Evolutionary conservation across 2,797 vertebrate genomes (phyloP), one percentile per base, ranked within the genome.

Genomic region (Characodon lateralis): DNA sequence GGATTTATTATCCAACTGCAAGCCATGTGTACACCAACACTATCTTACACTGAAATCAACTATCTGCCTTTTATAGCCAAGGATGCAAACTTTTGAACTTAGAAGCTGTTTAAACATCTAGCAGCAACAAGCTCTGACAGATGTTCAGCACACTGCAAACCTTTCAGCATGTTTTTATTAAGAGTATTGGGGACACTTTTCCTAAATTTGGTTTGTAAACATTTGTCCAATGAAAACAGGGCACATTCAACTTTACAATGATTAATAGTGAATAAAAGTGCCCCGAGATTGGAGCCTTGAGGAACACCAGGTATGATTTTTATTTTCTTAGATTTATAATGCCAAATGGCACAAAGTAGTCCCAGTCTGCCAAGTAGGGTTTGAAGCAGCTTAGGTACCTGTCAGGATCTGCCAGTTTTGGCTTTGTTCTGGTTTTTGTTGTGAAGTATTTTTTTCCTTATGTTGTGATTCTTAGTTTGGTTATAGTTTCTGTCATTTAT

Each of bases 101-200:
- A 41, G 61, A 20, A 65, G 63, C 63, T 66, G 63, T 66, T 66
- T 41, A 66, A 66, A 66, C 9, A 66, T 66, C 39, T 66, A 66
- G 63, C 31, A 41, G 31, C 35, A 41, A 10, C 63, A 39, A 66
- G 63, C 63, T 66, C 31, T 1, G 20, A 66, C 63, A 41, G 63
- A 66, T 66, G 63, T 41, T n/a, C 63, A 22, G 63, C 35, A 41
- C 63, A 39, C 12, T 55, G 20, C 6, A 8, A 55, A 22, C 53
- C 6, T 55, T 55, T 41, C 63, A 39, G 31, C 9, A 24, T 10
- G 35, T 24, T 66, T 65, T 12, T 35, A 39, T 7, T 24, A 66
- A 41, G 63, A 12, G 3, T 35, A 9, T 66, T 8, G 39, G 8
- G 20, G 63, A 41, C 35, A 66, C 8, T 14, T 35, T 65, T 8